Evolutionary conservation across 2,113 vertebrate genomes (phyloP).

Genomic region (Albula goreensis): DNA sequence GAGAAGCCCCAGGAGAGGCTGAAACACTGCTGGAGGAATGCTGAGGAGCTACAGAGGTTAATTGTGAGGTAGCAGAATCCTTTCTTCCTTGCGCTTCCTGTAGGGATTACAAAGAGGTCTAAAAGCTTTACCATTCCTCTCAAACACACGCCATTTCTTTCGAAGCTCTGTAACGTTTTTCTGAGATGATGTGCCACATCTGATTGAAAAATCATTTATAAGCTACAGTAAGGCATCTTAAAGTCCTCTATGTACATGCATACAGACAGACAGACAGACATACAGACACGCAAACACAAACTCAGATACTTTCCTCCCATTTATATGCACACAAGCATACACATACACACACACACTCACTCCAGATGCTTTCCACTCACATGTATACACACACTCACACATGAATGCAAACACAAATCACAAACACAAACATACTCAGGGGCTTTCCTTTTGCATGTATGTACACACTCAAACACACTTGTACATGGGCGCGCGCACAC

Average conservation of each 20-base stretch:
- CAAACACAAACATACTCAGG: slow-evolving; percentile 29
- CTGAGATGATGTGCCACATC: slow-evolving; percentile 27
- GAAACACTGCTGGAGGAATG: slow-evolving; percentile 12
- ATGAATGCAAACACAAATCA: neutral
- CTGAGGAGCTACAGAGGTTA: slow-evolving; percentile 1
- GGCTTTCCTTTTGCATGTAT: slow-evolving; percentile 15
- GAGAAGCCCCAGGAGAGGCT: neutral
- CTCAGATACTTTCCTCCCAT: slow-evolving; percentile 8
- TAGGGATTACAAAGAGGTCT: slow-evolving; percentile 23
- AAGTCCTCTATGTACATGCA: slow-evolving; percentile 5
- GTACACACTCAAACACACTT: slow-evolving; percentile 23
- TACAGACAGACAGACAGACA: slow-evolving; percentile 28
- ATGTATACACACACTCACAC: slow-evolving; percentile 32
- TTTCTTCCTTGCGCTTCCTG: neutral
- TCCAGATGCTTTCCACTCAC: slow-evolving; percentile 6
- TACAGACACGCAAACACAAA: slow-evolving; percentile 32
- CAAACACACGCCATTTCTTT: slow-evolving; percentile 38
- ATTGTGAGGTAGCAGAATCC: slow-evolving; percentile 1
- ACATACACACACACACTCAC: slow-evolving; percentile 18
- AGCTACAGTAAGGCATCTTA: neutral
- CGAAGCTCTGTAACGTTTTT: slow-evolving; percentile 39
- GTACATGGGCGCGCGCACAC: slow-evolving; percentile 22
- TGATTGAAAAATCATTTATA: slow-evolving; percentile 19
- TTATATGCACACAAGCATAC: slow-evolving; percentile 31
- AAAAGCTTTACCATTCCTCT: slow-evolving; percentile 26